A percentile compares a stretch with the other conserved stretches of the same genome.
phyloP scores from a whole-genome alignment of 2,888 invertebrate species.

The Therioaphis trifolii region DNA sequence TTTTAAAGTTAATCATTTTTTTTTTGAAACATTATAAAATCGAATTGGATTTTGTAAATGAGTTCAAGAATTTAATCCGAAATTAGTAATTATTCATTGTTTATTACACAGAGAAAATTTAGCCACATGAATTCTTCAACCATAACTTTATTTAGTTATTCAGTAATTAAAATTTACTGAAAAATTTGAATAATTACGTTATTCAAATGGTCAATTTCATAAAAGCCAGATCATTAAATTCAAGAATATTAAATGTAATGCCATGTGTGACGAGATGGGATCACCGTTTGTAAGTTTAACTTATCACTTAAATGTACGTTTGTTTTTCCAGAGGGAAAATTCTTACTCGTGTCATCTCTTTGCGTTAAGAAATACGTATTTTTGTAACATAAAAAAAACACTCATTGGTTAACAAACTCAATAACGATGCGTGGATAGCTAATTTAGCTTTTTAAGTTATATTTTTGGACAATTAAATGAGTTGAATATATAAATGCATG shows the following conservation, averaged over 20 bases:
- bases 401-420: constrained; percentile 18
- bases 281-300: constrained; percentile 14
- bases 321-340: constrained; percentile 4
- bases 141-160: too few species aligned
- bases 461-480: constrained; percentile 12
- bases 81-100: too few species aligned
- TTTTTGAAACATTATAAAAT: too few species aligned
- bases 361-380: constrained; percentile 12
- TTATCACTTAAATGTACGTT: too few species aligned
- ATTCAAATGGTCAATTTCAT: constrained; percentile 13
- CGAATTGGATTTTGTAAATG: too few species aligned
- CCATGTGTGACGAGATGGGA: constrained; percentile 16
- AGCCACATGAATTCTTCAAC: too few species aligned
- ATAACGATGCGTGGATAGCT: not conserved
- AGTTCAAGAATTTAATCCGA: too few species aligned
- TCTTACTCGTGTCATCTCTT: not conserved
- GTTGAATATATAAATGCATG: constrained; percentile 37
- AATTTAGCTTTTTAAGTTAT: constrained; percentile 33
- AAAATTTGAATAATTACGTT: too few species aligned
- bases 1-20: too few species aligned
- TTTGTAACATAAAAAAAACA: constrained; percentile 11
- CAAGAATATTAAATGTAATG: constrained; percentile 18
- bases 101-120: too few species aligned
- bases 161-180: too few species aligned
- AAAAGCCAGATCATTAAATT: constrained; percentile 5